Conservation (phyloP, 1,140 invertebrate species). For the Kradibia gibbosae region DNA sequence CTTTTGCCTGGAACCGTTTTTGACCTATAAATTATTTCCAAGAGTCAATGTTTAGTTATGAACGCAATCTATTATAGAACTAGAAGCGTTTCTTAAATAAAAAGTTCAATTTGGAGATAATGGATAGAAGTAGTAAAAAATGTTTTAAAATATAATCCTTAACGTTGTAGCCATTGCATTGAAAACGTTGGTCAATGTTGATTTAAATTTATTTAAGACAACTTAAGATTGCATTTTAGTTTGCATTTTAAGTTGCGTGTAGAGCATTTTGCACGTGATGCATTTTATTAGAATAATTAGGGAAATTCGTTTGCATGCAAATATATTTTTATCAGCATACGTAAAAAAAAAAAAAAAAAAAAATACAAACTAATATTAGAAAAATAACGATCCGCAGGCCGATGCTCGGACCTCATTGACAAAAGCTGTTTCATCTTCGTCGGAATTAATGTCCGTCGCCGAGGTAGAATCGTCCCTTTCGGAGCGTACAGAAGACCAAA, state of each 20-base stretch:
- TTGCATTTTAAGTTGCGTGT: no score
- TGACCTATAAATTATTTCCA: slow-evolving; percentile 4
- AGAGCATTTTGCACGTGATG: no score
- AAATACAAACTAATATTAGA: neutral
- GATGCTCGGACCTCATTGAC: neutral
- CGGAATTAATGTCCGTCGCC: neutral
- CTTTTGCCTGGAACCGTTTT: neutral
- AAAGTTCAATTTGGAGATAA: neutral
- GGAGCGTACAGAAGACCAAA: slow-evolving; percentile 51
- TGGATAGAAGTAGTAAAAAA: neutral
- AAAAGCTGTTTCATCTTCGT: neutral
- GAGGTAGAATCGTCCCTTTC: neutral
- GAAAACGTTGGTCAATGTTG: no score
- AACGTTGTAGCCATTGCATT: no score
- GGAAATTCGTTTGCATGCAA: no score
- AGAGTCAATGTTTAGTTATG: neutral
- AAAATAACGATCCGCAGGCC: neutral
- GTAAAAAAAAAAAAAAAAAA: no score
- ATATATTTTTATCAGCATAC: no score
- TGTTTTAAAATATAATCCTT: neutral
- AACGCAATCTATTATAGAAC: neutral
- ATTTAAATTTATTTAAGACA: no score
- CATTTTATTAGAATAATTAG: no score
- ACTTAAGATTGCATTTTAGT: no score
- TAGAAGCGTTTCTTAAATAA: neutral